phyloP scores from a whole-genome alignment of 2,888 invertebrate species.

The Aquatica leii region DNA sequence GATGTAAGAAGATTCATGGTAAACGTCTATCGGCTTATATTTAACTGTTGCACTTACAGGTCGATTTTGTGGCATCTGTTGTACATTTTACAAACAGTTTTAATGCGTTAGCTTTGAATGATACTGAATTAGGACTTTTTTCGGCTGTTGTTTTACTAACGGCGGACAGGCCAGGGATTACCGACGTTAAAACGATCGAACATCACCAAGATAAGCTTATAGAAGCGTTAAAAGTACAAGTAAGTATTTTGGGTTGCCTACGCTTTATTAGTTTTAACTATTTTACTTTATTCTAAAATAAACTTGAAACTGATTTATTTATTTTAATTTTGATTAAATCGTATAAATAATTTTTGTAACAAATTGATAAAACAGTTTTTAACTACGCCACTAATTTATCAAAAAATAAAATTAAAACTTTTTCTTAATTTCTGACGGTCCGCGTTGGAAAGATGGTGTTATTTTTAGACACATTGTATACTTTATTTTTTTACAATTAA shows the following conservation, averaged over 20 bases:
- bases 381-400: too few species aligned
- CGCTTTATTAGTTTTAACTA: too few species aligned
- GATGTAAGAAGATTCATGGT: conserved; percentile 71
- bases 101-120: conserved; percentile 79
- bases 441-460: too few species aligned
- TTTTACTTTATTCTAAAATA: too few species aligned
- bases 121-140: conserved; percentile 90
- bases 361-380: too few species aligned
- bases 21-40: conserved; percentile 8
- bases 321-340: too few species aligned
- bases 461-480: too few species aligned
- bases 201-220: conserved; percentile 81
- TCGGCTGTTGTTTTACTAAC: conserved; percentile 86
- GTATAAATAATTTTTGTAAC: too few species aligned
- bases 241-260: conserved; percentile 50
- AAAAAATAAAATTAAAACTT: too few species aligned
- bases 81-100: conserved; percentile 82
- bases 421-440: too few species aligned
- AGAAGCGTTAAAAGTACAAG: conserved; percentile 88
- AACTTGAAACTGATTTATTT: too few species aligned
- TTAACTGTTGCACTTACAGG: conserved; percentile 65
- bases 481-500: too few species aligned
- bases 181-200: conserved; percentile 80
- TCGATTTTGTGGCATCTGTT: conserved; percentile 82
- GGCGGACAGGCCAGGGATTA: conserved; percentile 81